Conservation (phyloP, 2,797 vertebrate genomes). For the Eupleurogrammus muticus region DNA sequence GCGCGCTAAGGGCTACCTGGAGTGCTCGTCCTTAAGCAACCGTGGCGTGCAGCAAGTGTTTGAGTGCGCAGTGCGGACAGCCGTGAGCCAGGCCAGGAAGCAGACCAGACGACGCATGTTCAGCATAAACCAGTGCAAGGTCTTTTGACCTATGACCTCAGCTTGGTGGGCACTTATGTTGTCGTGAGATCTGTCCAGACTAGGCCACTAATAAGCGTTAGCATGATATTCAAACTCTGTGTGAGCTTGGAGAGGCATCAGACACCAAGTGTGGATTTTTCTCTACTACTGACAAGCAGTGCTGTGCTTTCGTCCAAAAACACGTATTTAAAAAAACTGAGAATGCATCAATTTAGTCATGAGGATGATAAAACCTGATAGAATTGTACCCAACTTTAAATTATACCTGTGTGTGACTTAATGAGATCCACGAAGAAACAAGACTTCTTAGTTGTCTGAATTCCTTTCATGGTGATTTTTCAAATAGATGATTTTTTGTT, state of each 20-base stretch:
- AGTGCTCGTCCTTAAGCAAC: constrained; percentile 95
- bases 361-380: not conserved
- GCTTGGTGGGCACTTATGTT: not conserved
- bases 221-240: constrained; percentile 43
- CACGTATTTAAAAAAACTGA: constrained; percentile 21
- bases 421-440: not conserved
- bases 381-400: not conserved
- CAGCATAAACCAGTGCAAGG: constrained; percentile 90
- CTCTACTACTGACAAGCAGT: constrained; percentile 20
- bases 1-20: constrained; percentile 93
- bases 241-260: not conserved
- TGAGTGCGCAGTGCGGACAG: constrained; percentile 92
- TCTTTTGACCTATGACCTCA: constrained; percentile 78
- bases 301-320: not conserved
- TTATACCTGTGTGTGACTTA: constrained; percentile 12
- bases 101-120: constrained; percentile 87
- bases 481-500: not conserved
- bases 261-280: constrained; percentile 12
- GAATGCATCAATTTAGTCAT: constrained; percentile 8
- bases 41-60: constrained; percentile 96
- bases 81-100: constrained; percentile 88
- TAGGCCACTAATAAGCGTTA: not conserved
- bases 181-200: not conserved
- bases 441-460: not conserved
- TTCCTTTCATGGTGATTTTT: not conserved